phyloP scores from a whole-genome alignment of 2,113 vertebrate genomes.

The Meriones unguiculatus region DNA sequence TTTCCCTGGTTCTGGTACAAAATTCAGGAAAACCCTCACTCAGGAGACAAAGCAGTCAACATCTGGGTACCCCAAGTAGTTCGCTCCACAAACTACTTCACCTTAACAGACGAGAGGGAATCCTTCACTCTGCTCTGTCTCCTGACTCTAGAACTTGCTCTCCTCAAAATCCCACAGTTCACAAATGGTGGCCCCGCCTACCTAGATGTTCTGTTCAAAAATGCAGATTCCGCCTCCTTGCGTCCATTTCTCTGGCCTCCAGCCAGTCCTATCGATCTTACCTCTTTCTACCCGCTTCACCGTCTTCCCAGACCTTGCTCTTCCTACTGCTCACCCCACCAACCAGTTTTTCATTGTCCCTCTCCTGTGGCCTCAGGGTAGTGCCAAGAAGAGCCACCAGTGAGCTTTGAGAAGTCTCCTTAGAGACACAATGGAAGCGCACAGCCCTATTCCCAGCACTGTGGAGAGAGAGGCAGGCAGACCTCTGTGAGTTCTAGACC shows the following conservation, averaged over 20 bases:
- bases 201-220: not conserved
- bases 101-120: not conserved
- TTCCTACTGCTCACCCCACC: not conserved
- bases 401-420: not conserved
- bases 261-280: not conserved
- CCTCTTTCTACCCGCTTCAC: not conserved
- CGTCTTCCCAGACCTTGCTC: not conserved
- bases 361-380: not conserved
- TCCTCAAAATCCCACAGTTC: not conserved
- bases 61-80: fast-evolving
- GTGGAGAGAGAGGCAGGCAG: not conserved
- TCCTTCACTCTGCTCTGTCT: no score
- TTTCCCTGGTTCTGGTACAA: constrained; percentile 24
- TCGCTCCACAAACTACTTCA: not conserved
- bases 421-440: not conserved
- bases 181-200: not conserved
- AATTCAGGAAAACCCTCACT: not conserved
- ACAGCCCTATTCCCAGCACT: not conserved
- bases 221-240: fast-evolving
- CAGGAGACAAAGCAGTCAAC: not conserved
- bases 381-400: not conserved
- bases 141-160: not conserved
- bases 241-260: not conserved
- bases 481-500: not conserved
- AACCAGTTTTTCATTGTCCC: not conserved